Conservation (phyloP, 1,140 invertebrate genomes). For the Globodera rostochiensis region DNA sequence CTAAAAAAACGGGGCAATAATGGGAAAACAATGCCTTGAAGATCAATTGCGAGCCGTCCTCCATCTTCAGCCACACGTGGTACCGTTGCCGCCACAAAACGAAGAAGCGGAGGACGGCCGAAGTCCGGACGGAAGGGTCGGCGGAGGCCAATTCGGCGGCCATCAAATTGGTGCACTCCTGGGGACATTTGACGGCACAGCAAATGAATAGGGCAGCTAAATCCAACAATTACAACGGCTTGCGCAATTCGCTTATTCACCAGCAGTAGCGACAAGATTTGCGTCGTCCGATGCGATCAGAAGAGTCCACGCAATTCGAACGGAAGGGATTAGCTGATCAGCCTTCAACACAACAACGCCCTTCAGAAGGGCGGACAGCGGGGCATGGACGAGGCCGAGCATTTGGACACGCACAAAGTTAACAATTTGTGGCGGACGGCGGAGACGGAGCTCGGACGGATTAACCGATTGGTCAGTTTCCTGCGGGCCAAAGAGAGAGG, state of each 20-base stretch:
- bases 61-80: constrained; percentile 98
- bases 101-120: constrained; percentile 81
- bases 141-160: constrained; percentile 80
- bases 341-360: constrained; percentile 71
- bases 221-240: constrained; percentile 49
- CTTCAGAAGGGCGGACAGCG: constrained; percentile 85
- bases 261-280: constrained; percentile 19
- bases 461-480: constrained; percentile 32
- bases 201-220: constrained; percentile 88
- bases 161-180: constrained; percentile 84
- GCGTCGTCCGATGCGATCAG: constrained; percentile 18
- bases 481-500: not conserved
- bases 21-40: constrained; percentile 74
- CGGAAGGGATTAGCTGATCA: constrained; percentile 17
- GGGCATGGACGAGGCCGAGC: constrained; percentile 83
- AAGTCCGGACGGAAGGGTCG: constrained; percentile 77
- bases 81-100: constrained; percentile 94
- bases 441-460: constrained; percentile 41
- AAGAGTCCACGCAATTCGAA: constrained; percentile 25
- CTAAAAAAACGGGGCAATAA: not conserved
- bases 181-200: constrained; percentile 83
- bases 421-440: constrained; percentile 38
- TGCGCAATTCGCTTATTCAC: not conserved
- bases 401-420: constrained; percentile 70
- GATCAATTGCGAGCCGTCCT: constrained; percentile 87